Conservation (phyloP, 2,888 invertebrate species). For the Matsumyia berberina region DNA sequence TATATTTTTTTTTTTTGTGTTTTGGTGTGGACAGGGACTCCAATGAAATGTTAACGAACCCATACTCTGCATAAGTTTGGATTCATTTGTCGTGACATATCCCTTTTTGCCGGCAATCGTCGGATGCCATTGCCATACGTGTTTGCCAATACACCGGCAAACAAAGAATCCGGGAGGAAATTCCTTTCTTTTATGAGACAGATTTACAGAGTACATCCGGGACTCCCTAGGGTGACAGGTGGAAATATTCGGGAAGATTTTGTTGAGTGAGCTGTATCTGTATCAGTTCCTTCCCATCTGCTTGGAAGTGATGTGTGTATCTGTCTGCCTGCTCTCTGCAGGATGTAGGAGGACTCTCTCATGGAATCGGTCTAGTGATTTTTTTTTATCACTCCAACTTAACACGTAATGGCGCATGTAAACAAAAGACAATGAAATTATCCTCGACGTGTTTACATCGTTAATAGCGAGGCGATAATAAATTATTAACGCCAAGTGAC, state of each 20-base stretch:
- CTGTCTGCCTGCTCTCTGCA: neutral
- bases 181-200: constrained; percentile 7
- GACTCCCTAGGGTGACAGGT: constrained; percentile 39
- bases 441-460: constrained; percentile 31
- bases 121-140: constrained; percentile 44
- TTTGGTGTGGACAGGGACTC: constrained; percentile 16
- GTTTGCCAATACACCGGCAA: neutral
- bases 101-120: constrained; percentile 30
- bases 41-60: constrained; percentile 26
- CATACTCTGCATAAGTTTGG: neutral
- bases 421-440: constrained; percentile 29
- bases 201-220: constrained; percentile 17
- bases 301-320: neutral
- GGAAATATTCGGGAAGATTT: constrained; percentile 26
- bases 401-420: constrained; percentile 44
- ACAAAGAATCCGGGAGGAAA: constrained; percentile 14
- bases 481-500: constrained; percentile 59
- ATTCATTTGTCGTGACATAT: neutral
- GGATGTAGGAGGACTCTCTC: neutral
- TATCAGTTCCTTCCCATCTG: neutral
- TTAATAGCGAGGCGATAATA: constrained; percentile 28
- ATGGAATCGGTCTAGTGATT: constrained; percentile 5
- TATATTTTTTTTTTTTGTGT: too few relatives aligned
- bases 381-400: constrained; percentile 9
- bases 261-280: constrained; percentile 21